Evolutionary conservation across 2,113 vertebrate species (phyloP).

Genomic region (Notiomystis cincta): DNA sequence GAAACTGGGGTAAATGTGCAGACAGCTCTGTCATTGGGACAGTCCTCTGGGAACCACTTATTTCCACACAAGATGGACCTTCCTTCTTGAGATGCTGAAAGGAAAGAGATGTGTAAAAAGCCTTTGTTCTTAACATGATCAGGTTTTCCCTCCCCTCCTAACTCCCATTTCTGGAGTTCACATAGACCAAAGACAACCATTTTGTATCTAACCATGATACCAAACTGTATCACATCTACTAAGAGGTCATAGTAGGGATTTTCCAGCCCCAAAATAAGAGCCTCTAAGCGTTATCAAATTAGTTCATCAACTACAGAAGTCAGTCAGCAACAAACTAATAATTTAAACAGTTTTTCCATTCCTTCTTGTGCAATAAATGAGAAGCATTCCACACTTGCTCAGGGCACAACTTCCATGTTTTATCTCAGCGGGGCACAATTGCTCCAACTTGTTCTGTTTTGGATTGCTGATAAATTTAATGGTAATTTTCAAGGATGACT

Average conservation of each 20-base stretch:
- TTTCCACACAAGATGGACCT: constrained; percentile 4
- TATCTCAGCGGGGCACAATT: neutral
- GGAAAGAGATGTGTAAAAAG: constrained; percentile 49
- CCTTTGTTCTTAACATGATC: neutral
- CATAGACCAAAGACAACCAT: constrained; percentile 6
- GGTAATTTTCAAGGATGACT: neutral
- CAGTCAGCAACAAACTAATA: neutral
- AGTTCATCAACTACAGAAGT: constrained; percentile 24
- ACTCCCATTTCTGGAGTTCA: neutral
- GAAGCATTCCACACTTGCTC: neutral
- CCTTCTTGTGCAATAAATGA: neutral
- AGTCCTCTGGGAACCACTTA: constrained; percentile 43
- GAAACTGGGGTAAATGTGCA: constrained; percentile 78
- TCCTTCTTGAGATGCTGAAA: constrained; percentile 64
- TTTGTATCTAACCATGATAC: neutral
- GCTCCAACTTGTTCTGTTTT: neutral
- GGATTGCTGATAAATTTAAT: neutral
- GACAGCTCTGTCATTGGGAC: constrained; percentile 80
- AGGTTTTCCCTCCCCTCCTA: neutral
- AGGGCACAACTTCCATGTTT: neutral
- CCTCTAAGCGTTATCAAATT: neutral
- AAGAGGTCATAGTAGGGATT: neutral
- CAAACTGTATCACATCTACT: neutral
- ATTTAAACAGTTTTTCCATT: neutral
- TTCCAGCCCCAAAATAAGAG: constrained; percentile 10